Evolutionary conservation across 2,888 invertebrate species (phyloP).

Genomic region (Dynastes maya): DNA sequence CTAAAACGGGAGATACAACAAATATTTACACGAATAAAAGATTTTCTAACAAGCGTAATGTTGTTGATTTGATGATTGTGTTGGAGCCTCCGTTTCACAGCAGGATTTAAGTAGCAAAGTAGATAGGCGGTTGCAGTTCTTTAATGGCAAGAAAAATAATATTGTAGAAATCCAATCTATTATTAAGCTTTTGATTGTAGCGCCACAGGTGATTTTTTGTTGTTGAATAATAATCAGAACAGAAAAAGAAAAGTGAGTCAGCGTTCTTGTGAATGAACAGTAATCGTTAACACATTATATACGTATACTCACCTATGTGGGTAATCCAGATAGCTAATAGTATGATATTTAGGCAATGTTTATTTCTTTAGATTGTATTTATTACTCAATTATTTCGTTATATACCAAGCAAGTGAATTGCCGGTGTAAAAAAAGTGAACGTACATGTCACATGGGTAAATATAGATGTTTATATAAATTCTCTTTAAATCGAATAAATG

Average conservation of each 20-base stretch:
- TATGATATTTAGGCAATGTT: not conserved
- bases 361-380: not conserved
- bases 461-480: too few species aligned
- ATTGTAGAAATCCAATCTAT: constrained; percentile 43
- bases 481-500: too few species aligned
- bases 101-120: constrained; percentile 12
- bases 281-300: not conserved
- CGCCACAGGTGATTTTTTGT: constrained; percentile 45
- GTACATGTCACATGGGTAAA: too few species aligned
- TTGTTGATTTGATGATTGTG: constrained; percentile 34
- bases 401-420: too few species aligned
- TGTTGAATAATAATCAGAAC: constrained; percentile 15
- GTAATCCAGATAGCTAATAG: too few species aligned
- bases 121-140: constrained; percentile 14
- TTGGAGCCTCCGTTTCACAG: constrained; percentile 30
- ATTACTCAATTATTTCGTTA: too few species aligned
- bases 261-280: constrained; percentile 11
- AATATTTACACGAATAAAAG: constrained; percentile 30
- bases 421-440: too few species aligned
- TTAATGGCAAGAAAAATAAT: constrained; percentile 40
- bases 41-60: constrained; percentile 13
- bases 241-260: constrained; percentile 26
- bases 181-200: constrained; percentile 41
- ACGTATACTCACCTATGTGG: too few species aligned
- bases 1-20: constrained; percentile 1